These are phyloP conservation scores for Nylanderia fulva DNA, from an alignment of 1,140 invertebrate species.

Conservation along the genomic window DNA sequence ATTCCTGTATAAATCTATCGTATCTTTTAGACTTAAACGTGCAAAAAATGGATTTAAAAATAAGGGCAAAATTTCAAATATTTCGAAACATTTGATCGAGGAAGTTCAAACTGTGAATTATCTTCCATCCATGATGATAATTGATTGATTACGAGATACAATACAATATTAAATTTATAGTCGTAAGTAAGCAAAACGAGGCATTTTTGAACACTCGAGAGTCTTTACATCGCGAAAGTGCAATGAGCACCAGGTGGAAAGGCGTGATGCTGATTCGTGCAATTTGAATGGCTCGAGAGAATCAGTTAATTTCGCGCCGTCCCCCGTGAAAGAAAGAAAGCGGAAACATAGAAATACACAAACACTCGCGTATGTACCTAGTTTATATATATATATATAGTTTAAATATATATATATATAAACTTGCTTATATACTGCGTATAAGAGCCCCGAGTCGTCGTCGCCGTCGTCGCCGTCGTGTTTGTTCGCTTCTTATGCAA, in stretches of 20 bases:
- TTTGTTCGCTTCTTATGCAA: conserved; percentile 75
- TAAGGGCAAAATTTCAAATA: too few species aligned
- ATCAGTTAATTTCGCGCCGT: conserved; percentile 73
- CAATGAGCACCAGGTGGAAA: conserved; percentile 57
- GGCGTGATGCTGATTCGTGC: conserved; percentile 64
- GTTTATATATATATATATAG: conserved; percentile 36
- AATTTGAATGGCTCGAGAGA: conserved; percentile 66
- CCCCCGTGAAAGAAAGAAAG: conserved; percentile 21
- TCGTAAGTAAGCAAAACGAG: neutral
- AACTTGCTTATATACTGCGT: neutral
- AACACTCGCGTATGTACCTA: conserved; percentile 35
- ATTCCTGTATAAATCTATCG: too few species aligned
- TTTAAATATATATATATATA: conserved; percentile 36
- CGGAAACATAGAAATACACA: conserved; percentile 34
- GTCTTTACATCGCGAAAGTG: conserved; percentile 28
- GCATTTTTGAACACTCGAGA: neutral
- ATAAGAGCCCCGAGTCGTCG: neutral
- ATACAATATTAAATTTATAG: conserved; percentile 6
- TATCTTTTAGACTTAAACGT: too few species aligned
- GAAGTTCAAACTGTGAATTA: neutral
- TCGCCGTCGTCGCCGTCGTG: conserved; percentile 34
- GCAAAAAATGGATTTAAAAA: too few species aligned
- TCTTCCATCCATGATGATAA: neutral
- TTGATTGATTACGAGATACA: neutral
- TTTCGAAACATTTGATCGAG: conserved; percentile 13